Evolutionary conservation across 1,140 invertebrate species (phyloP).

Genomic region (Acarapis woodi): DNA sequence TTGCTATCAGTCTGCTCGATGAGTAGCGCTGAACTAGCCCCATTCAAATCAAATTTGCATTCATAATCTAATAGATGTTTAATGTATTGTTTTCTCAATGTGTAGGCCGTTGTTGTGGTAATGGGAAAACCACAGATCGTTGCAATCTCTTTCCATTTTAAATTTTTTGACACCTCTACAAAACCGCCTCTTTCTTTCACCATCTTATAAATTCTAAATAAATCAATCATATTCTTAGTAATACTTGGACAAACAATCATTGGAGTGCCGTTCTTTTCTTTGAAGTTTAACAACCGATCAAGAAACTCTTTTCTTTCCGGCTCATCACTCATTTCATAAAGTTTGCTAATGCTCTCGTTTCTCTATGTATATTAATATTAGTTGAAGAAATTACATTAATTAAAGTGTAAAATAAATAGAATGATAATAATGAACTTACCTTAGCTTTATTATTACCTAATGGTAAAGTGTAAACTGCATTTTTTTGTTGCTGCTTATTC

Average conservation of each 20-base stretch:
- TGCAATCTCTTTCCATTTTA: conserved; percentile 94
- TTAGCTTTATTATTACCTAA: no score
- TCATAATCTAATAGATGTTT: conserved; percentile 83
- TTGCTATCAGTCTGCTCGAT: conserved; percentile 53
- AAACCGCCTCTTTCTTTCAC: conserved; percentile 88
- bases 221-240: conserved; percentile 87
- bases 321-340: conserved; percentile 87
- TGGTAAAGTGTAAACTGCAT: no score
- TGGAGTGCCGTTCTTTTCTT: conserved; percentile 69
- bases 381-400: no score
- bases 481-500: no score
- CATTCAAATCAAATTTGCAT: conserved; percentile 81
- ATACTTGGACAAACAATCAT: conserved; percentile 84
- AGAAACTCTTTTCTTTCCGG: conserved; percentile 64
- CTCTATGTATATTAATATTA: no score
- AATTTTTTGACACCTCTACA: conserved; percentile 88
- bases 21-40: conserved; percentile 75
- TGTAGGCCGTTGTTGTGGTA: conserved; percentile 89
- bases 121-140: conserved; percentile 33
- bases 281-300: conserved; percentile 64
- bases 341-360: conserved; percentile 22
- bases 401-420: no score
- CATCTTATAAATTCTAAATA: conserved; percentile 74
- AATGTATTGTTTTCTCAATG: conserved; percentile 82
- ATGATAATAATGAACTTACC: no score